These are phyloP conservation scores for Microtus oregoni DNA, from an alignment of 2,113 vertebrate genomes.

Conservation along the genomic window DNA sequence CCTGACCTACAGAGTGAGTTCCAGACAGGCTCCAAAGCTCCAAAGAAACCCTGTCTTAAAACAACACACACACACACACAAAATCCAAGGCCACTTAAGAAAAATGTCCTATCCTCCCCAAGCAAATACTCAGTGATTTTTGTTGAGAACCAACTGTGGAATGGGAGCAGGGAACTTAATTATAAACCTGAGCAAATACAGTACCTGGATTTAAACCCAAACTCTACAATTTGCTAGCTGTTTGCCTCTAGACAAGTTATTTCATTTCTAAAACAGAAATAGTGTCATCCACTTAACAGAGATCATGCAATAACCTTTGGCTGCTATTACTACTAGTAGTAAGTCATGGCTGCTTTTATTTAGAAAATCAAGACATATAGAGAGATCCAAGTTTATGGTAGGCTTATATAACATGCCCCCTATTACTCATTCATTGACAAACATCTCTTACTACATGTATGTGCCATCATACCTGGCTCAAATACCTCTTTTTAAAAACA, in stretches of 20 bases:
- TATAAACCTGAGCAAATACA: neutral
- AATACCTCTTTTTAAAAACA: constrained; percentile 16
- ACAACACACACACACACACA: too few species aligned
- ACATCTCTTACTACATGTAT: neutral
- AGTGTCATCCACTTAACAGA: neutral
- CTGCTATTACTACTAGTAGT: neutral
- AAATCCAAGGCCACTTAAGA: neutral
- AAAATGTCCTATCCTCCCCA: neutral
- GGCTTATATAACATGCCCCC: neutral
- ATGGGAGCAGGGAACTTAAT: neutral
- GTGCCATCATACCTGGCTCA: neutral
- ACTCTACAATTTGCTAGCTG: constrained; percentile 1
- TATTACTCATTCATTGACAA: neutral
- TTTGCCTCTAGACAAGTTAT: constrained; percentile 33
- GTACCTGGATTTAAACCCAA: neutral
- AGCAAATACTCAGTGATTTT: neutral
- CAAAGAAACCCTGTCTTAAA: too few species aligned
- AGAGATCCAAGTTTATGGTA: neutral
- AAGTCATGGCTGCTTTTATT: neutral
- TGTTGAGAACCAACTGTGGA: neutral
- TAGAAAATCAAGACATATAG: constrained; percentile 6
- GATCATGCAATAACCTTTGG: constrained; percentile 17
- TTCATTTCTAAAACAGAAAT: constrained; percentile 47
- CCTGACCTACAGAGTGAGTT: too few species aligned
- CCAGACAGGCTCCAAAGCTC: too few species aligned